These are phyloP conservation scores for Hemistola chrysoprasaria DNA, from an alignment of 2,888 invertebrate species.

Conservation along the genomic window DNA sequence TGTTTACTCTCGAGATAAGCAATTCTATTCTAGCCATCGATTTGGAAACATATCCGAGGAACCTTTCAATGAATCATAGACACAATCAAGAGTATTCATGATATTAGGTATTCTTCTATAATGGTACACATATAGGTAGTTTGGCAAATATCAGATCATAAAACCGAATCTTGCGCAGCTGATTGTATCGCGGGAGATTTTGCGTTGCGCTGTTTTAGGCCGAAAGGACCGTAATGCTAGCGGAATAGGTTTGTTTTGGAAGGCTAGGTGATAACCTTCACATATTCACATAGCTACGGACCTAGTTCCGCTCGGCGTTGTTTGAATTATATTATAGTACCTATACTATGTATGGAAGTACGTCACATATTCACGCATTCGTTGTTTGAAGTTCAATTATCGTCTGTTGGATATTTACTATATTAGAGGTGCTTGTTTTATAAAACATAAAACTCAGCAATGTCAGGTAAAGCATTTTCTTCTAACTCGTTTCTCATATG, in stretches of 20 bases:
- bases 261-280: conserved; percentile 25
- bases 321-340: conserved; percentile 10
- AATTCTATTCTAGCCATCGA: too few species aligned
- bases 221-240: conserved; percentile 11
- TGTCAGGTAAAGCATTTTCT: too few species aligned
- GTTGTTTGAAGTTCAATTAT: conserved; percentile 12
- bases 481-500: too few species aligned
- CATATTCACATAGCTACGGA: conserved; percentile 11
- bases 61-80: too few species aligned
- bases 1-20: too few species aligned
- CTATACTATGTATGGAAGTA: background rate
- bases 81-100: too few species aligned
- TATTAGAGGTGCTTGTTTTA: too few species aligned
- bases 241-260: conserved; percentile 20
- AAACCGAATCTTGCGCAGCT: conserved; percentile 29
- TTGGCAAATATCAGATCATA: conserved; percentile 27
- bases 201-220: conserved; percentile 27
- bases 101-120: too few species aligned
- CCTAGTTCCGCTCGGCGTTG: conserved; percentile 12
- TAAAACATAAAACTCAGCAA: too few species aligned
- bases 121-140: too few species aligned
- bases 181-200: conserved; percentile 32
- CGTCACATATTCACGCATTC: conserved; percentile 9
- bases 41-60: too few species aligned
- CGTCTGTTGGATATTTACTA: background rate